A percentile compares a stretch with the other conserved stretches of the same genome.
Evolutionary conservation across 2,113 vertebrate genomes (phyloP).

Genomic region (Sceloporus undulatus): DNA sequence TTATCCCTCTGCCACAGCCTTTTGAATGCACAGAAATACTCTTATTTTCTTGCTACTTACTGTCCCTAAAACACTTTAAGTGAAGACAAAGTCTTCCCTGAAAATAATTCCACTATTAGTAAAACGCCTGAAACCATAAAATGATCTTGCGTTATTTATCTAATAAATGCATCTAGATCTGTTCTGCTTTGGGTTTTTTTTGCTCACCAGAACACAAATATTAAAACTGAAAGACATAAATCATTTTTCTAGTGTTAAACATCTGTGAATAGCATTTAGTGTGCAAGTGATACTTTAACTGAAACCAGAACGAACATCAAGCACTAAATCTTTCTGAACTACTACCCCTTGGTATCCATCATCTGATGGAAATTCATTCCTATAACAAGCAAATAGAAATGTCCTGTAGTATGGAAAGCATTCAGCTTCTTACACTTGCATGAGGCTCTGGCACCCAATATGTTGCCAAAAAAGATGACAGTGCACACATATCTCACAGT

Average conservation of each 20-base stretch:
- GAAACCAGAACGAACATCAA: slow-evolving; percentile 45
- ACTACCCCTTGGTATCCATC: slow-evolving; percentile 21
- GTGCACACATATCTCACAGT: neutral
- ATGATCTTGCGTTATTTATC: slow-evolving; percentile 34
- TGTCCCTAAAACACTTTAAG: neutral
- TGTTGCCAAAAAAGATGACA: neutral
- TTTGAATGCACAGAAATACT: slow-evolving; percentile 13
- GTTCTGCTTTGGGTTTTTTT: neutral
- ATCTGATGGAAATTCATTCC: slow-evolving; percentile 29
- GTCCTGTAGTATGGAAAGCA: neutral
- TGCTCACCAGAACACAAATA: slow-evolving; percentile 40
- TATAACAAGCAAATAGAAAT: neutral
- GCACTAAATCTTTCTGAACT: slow-evolving; percentile 24
- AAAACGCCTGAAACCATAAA: slow-evolving; percentile 38
- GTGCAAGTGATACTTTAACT: slow-evolving; percentile 41
- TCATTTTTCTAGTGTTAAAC: slow-evolving; percentile 45
- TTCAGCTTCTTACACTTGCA: neutral
- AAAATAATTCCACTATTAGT: slow-evolving; percentile 35
- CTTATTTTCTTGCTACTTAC: slow-evolving; percentile 7
- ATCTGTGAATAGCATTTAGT: slow-evolving; percentile 12
- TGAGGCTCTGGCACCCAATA: neutral
- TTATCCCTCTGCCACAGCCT: neutral
- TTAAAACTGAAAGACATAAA: slow-evolving; percentile 42
- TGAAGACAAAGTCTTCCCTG: neutral
- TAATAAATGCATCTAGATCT: slow-evolving; percentile 30